These are phyloP conservation scores for Rissa tridactyla DNA, from an alignment of 2,113 vertebrate genomes.

Conservation along the genomic window DNA sequence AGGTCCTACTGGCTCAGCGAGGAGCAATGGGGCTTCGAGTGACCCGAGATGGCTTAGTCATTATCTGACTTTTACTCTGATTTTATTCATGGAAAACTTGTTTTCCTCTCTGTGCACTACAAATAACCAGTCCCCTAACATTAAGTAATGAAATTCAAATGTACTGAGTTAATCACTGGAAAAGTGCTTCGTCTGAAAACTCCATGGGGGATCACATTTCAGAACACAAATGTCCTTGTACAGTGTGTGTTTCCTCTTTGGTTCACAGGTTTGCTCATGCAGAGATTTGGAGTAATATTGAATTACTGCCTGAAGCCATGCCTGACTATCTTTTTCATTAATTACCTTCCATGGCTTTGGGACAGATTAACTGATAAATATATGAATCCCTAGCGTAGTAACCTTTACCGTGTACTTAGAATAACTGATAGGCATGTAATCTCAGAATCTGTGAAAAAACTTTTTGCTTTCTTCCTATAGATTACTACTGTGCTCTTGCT, in stretches of 20 bases:
- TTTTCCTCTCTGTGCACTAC: slow-evolving; percentile 12
- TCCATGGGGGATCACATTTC: slow-evolving; percentile 36
- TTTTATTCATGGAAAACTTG: slow-evolving; percentile 53
- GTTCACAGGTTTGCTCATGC: slow-evolving; percentile 48
- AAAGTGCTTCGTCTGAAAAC: slow-evolving; percentile 57
- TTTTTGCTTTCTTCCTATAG: not conserved
- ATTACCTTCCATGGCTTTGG: slow-evolving; percentile 63
- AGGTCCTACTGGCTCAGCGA: not conserved
- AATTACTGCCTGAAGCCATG: slow-evolving; percentile 65
- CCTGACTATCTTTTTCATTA: slow-evolving; percentile 58
- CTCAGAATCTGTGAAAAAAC: not conserved
- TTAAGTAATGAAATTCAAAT: slow-evolving; percentile 64
- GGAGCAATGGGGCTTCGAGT: not conserved
- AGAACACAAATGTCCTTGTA: slow-evolving; percentile 53
- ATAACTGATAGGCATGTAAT: slow-evolving; percentile 7
- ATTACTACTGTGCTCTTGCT: not conserved
- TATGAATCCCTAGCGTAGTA: slow-evolving; percentile 27
- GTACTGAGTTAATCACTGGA: slow-evolving; percentile 55
- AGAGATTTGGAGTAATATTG: slow-evolving; percentile 57
- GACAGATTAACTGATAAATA: slow-evolving; percentile 62
- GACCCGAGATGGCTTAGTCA: not conserved
- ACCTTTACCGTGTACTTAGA: slow-evolving; percentile 15
- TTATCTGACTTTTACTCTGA: slow-evolving; percentile 21
- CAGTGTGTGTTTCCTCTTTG: slow-evolving; percentile 57
- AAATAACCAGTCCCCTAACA: slow-evolving; percentile 52